Evolutionary conservation across 2,113 vertebrate genomes (phyloP).

Genomic region (Erythrolamprus reginae): DNA sequence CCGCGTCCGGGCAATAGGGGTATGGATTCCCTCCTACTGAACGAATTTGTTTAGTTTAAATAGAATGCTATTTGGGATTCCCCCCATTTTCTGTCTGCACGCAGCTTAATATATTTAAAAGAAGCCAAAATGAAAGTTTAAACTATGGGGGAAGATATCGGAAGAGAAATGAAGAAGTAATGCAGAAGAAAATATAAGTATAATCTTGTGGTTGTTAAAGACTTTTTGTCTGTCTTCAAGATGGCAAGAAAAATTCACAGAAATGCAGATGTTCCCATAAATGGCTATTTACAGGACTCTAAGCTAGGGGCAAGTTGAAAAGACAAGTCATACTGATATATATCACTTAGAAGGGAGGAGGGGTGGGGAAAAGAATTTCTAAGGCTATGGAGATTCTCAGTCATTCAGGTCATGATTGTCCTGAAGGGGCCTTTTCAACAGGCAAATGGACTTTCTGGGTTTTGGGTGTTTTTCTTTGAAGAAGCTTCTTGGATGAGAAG

Average conservation of each 20-base stretch:
- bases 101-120: neutral
- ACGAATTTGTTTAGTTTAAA: neutral
- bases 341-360: neutral
- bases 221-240: neutral
- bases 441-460: too few relatives aligned
- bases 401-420: too few relatives aligned
- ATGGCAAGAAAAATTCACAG: neutral
- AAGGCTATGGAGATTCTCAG: too few relatives aligned
- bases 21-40: neutral
- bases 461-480: too few relatives aligned
- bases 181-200: neutral
- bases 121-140: neutral
- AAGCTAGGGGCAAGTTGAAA: neutral
- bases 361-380: too few relatives aligned
- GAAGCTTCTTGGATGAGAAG: too few relatives aligned
- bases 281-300: neutral
- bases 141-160: too few relatives aligned
- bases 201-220: neutral
- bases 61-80: neutral
- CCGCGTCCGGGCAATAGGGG: too few relatives aligned
- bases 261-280: neutral
- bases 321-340: neutral
- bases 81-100: too few relatives aligned
- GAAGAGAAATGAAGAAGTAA: neutral
- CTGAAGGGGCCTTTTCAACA: too few relatives aligned